Evolutionary conservation across 2,797 vertebrate species (phyloP).

Genomic region (Luscinia megarhynchos): DNA sequence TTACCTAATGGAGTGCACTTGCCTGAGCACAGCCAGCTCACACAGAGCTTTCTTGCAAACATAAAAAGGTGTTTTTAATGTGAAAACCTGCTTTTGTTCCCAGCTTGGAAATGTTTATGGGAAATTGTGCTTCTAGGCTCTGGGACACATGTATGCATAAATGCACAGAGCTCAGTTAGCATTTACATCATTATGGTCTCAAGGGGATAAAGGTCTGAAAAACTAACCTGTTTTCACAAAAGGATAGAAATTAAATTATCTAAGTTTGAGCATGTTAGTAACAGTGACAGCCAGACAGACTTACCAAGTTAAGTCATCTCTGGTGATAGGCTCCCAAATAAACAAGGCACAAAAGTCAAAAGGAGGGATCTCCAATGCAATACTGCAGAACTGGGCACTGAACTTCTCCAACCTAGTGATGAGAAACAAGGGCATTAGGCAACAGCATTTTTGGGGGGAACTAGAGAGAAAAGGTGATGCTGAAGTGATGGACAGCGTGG

Average conservation of each 20-base stretch:
- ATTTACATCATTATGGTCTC: constrained; percentile 8
- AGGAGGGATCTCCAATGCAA: neutral
- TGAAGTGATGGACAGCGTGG: neutral
- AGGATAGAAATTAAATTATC: neutral
- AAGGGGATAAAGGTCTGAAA: constrained; percentile 2
- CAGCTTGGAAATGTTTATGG: neutral
- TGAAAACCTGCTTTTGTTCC: constrained; percentile 40
- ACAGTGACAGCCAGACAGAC: constrained; percentile 3
- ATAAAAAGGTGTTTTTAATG: constrained; percentile 26
- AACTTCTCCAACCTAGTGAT: neutral
- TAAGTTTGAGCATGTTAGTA: neutral
- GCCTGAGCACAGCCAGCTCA: constrained; percentile 15
- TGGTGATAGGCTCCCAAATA: neutral
- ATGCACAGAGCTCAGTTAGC: neutral
- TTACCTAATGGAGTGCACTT: constrained; percentile 52
- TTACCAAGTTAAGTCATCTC: neutral
- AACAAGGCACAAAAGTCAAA: neutral
- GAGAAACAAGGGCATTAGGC: neutral
- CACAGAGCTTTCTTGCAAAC: neutral
- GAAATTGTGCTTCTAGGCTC: constrained; percentile 35
- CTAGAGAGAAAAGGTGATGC: neutral
- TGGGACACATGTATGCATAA: neutral
- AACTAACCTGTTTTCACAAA: constrained; percentile 33
- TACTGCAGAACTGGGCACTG: neutral
- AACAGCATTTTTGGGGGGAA: neutral